Evolutionary conservation across 2,888 invertebrate genomes (phyloP).

Genomic region (Portevinia maculata): DNA sequence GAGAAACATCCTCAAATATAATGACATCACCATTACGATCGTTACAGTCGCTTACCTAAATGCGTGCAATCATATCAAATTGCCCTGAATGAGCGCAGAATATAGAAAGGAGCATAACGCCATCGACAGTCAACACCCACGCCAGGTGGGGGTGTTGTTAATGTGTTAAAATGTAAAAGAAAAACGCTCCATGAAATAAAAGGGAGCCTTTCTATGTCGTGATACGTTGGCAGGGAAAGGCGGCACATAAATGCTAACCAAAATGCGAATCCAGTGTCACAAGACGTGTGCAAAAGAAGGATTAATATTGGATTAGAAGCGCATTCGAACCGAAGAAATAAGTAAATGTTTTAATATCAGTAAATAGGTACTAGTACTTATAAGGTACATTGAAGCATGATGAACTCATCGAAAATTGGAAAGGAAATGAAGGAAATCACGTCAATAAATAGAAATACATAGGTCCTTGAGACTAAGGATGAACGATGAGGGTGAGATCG

Average conservation of each 20-base stretch:
- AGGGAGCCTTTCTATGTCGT: conserved; percentile 7
- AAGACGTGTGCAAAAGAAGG: conserved; percentile 20
- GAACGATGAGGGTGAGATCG: conserved; percentile 27
- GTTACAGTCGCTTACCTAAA: conserved; percentile 68
- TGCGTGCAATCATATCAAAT: conserved; percentile 71
- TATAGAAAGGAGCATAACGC: conserved; percentile 33
- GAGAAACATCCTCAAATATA: conserved; percentile 44
- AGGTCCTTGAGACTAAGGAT: conserved; percentile 31
- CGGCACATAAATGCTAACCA: conserved; percentile 10
- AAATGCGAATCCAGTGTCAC: conserved; percentile 40
- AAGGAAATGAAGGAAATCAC: conserved; percentile 52
- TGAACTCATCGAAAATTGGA: conserved; percentile 23
- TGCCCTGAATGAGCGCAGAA: conserved; percentile 53
- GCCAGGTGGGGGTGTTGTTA: conserved; percentile 5
- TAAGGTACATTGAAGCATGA: conserved; percentile 29
- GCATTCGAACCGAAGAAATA: conserved; percentile 12
- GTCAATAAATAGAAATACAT: conserved; percentile 62
- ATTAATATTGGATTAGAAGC: conserved; percentile 61
- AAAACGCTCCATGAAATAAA: conserved; percentile 2
- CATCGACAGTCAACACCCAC: background rate
- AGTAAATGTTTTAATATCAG: conserved; percentile 17
- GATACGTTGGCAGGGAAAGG: too few relatives aligned
- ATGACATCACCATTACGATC: conserved; percentile 71
- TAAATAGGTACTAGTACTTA: conserved; percentile 14
- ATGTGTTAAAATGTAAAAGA: conserved; percentile 1